Base-by-base conservation (phyloP, 2,113 vertebrate species). In the Malurus elegans region DNA sequence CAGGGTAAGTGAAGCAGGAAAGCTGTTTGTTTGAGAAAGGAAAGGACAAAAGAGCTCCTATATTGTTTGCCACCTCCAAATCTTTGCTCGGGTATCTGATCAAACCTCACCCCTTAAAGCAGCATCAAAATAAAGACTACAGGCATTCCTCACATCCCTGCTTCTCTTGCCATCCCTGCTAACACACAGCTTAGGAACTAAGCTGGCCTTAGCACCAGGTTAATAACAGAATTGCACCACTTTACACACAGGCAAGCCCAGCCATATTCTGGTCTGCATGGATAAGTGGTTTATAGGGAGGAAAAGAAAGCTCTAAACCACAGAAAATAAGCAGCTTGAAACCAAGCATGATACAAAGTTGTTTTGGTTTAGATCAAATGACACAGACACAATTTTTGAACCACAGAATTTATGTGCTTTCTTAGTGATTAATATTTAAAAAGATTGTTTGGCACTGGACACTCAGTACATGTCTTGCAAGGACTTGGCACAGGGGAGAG, bases 401-500 rank as follows among this genome's bases (percentile, higher is more conserved):
- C 60, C 51, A 47, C 7, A 88, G 60, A 86, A 92, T 92, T 92
- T 85, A 90, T 91, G 67, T 79, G 28, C 79, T 80, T 93, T 86
- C 88, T 96, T 74, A 56, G 53, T 88, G 72, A 95, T 97, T 95
- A 96, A 96, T 92, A 96, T 97, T 95, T 95, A 73, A 96, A 92
- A 87, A 76, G 88, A 90, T 57, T 70, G 75, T 94, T 96, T 97
- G 96, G 94, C 96, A 90, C 83, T 12, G 86, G 96, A 97, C 76
- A 76, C 73, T 95, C 87, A 34, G 79, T 94, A 78, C 76, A 75
- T 90, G 82, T 75, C 93, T 96, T 76, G 80, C 94, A 97, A 92
- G 87, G 78, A 97, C 88, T 92, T 96, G 94, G 95, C 87, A 97
- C 56, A 95, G 64, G 40, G 79, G 71, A 76, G 94, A 90, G 67